phyloP scores from a whole-genome alignment of 1,140 invertebrate genomes.

The Halictus rubicundus region DNA sequence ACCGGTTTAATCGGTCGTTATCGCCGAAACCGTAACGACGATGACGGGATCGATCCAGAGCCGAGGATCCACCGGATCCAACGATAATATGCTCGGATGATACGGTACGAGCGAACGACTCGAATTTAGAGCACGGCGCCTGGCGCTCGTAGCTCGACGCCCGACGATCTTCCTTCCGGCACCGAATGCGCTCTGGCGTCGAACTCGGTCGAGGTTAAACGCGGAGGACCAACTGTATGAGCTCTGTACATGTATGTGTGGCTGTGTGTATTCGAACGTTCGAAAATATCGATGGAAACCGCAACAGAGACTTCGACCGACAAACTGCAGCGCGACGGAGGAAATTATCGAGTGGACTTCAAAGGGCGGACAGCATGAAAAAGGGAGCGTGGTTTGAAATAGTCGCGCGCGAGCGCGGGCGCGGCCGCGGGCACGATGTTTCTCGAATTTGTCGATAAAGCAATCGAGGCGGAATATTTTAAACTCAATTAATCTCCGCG shows the following conservation, averaged over 20 bases:
- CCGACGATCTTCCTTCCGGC: not conserved
- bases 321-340: not conserved
- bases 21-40: conserved; percentile 4
- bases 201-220: not conserved
- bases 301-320: not conserved
- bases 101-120: not conserved
- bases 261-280: not conserved
- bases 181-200: not conserved
- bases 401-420: not conserved
- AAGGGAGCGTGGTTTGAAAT: conserved; percentile 24
- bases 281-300: not conserved
- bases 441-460: conserved; percentile 31
- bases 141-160: not conserved
- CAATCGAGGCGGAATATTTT: conserved; percentile 56
- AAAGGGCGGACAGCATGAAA: not conserved
- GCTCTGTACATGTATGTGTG: too few relatives aligned
- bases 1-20: not conserved
- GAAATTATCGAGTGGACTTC: not conserved
- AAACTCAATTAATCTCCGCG: conserved; percentile 60
- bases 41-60: conserved; percentile 32
- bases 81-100: conserved; percentile 2
- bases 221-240: not conserved
- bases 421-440: not conserved
- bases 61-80: not conserved
- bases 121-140: not conserved